phyloP scores from a whole-genome alignment of 2,113 vertebrate genomes.

The Alectura lathami region DNA sequence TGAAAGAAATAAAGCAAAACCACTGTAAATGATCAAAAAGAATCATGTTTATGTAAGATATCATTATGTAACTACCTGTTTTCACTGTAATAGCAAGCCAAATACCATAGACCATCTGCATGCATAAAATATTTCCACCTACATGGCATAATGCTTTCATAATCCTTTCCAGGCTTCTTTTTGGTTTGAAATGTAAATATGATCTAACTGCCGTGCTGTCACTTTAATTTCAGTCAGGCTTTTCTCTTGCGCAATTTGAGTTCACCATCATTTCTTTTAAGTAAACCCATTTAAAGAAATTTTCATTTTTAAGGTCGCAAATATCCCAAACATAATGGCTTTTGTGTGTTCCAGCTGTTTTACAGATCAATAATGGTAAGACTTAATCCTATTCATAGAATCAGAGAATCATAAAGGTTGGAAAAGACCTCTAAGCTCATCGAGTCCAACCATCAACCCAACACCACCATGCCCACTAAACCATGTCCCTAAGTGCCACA shows the following conservation, averaged over 20 bases:
- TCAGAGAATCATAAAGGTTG: no score
- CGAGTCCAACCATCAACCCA: no score
- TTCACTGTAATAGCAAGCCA: constrained; percentile 26
- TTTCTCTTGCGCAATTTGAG: not conserved
- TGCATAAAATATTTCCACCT: constrained; percentile 20
- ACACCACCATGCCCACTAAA: no score
- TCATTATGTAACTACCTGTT: not conserved
- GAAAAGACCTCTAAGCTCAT: no score
- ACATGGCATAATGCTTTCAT: not conserved
- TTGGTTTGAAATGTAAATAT: constrained; percentile 27
- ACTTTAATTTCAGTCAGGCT: not conserved
- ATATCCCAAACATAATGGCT: not conserved
- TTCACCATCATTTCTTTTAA: not conserved
- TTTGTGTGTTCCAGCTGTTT: not conserved
- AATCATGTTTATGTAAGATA: not conserved
- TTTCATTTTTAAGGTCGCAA: not conserved
- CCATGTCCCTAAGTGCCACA: no score
- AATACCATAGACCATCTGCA: not conserved
- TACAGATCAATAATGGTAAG: not conserved
- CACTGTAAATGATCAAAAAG: not conserved
- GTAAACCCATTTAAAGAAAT: not conserved
- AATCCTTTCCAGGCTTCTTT: not conserved
- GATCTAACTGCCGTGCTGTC: not conserved
- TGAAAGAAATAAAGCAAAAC: constrained; percentile 19
- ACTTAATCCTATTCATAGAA: not conserved